phyloP scores from a whole-genome alignment of 2,113 vertebrate genomes.

The Cyrtonyx montezumae region DNA sequence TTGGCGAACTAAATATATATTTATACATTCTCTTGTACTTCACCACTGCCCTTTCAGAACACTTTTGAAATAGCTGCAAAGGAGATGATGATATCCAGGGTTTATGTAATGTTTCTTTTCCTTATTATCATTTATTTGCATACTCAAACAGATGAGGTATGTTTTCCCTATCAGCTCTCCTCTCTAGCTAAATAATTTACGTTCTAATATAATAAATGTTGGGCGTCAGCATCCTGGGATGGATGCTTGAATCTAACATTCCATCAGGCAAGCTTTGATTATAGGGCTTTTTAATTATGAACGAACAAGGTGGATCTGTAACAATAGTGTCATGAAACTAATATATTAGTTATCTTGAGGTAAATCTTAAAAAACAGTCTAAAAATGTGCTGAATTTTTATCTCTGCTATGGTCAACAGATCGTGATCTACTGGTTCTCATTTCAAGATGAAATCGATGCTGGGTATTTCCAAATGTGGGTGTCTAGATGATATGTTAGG shows the following conservation, averaged over 20 bases:
- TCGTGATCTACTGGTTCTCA: background rate
- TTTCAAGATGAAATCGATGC: background rate
- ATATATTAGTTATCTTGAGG: background rate
- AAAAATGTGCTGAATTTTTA: background rate
- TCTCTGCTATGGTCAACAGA: background rate
- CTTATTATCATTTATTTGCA: background rate
- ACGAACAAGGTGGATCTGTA: background rate
- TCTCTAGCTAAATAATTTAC: conserved; percentile 52
- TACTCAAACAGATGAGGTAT: conserved; percentile 53
- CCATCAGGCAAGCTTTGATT: conserved; percentile 51
- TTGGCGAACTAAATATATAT: background rate
- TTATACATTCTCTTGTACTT: background rate
- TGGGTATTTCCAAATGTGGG: background rate
- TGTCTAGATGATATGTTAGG: background rate
- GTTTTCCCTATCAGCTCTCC: conserved; percentile 34
- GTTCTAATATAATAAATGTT: conserved; percentile 46
- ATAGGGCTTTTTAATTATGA: conserved; percentile 2
- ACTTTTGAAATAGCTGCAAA: background rate
- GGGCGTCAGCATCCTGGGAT: conserved; percentile 48
- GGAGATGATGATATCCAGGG: background rate
- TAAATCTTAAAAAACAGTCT: background rate
- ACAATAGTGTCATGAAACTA: background rate
- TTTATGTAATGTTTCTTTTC: conserved; percentile 37
- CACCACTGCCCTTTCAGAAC: background rate
- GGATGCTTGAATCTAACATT: conserved; percentile 50